phyloP scores from a whole-genome alignment of 2,797 vertebrate species.

The Threskiornis aethiopicus region DNA sequence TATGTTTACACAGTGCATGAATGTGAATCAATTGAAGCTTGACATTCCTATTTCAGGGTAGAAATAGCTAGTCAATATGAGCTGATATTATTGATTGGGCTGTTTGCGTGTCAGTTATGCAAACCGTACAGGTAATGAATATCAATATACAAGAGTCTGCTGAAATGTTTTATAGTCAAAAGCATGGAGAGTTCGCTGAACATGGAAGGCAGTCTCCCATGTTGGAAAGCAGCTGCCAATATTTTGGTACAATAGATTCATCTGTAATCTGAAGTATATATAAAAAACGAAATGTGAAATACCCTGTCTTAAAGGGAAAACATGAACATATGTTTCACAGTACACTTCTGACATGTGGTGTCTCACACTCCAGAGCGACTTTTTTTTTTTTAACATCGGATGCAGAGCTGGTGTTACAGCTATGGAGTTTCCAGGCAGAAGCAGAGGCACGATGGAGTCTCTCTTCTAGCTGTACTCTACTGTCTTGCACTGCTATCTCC shows the following conservation, averaged over 20 bases:
- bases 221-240: constrained; percentile 52
- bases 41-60: constrained; percentile 19
- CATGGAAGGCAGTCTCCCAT: neutral
- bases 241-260: constrained; percentile 66
- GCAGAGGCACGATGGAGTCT: neutral
- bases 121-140: neutral
- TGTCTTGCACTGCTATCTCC: neutral
- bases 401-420: constrained; percentile 21
- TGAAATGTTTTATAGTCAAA: neutral
- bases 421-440: neutral
- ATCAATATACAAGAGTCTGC: neutral
- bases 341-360: constrained; percentile 57
- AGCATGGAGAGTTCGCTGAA: neutral
- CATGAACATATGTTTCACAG: constrained; percentile 49
- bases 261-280: constrained; percentile 58
- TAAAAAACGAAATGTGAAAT: constrained; percentile 50
- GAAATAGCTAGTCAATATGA: constrained; percentile 40
- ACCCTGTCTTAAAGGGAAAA: constrained; percentile 46
- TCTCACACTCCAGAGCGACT: constrained; percentile 9
- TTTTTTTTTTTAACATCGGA: neutral
- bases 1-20: neutral
- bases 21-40: constrained; percentile 33
- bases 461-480: neutral
- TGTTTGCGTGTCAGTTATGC: neutral
- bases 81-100: constrained; percentile 26